Evolutionary conservation across 1,140 invertebrate genomes (phyloP).

Genomic region (Drosophila kanapiae): DNA sequence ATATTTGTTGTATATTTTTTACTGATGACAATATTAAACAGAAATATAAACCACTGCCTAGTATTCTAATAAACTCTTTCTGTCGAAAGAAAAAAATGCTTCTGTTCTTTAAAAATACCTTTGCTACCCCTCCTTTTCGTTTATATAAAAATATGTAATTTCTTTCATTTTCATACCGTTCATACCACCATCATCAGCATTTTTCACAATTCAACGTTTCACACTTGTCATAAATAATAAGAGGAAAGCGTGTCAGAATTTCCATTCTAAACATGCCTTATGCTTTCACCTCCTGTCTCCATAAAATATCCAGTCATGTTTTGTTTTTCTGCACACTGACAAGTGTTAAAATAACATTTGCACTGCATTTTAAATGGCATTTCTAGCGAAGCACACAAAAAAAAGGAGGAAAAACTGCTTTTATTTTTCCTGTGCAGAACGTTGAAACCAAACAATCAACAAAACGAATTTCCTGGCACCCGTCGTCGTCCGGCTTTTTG

Average conservation of each 20-base stretch:
- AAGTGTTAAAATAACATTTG: conserved; percentile 68
- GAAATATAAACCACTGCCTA: too few species aligned
- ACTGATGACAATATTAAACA: too few species aligned
- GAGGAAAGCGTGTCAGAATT: conserved; percentile 27
- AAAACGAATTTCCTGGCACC: conserved; percentile 43
- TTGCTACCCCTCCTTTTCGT: too few species aligned
- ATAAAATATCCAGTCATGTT: conserved; percentile 33
- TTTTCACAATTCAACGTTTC: conserved; percentile 29
- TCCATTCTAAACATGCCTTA: conserved; percentile 37
- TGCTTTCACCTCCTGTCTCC: conserved; percentile 11
- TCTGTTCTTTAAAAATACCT: neutral
- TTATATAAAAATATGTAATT: neutral
- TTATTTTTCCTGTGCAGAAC: conserved; percentile 10
- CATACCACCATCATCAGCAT: conserved; percentile 1
- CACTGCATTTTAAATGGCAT: conserved; percentile 60
- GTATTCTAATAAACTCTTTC: neutral
- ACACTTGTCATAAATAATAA: conserved; percentile 51
- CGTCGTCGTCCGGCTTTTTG: conserved; percentile 12
- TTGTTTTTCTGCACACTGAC: conserved; percentile 39
- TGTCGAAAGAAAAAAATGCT: too few species aligned
- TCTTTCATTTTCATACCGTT: neutral
- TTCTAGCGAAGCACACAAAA: neutral
- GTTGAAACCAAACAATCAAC: conserved; percentile 51
- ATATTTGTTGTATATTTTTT: too few species aligned
- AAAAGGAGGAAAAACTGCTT: neutral